Evolutionary conservation across 2,888 invertebrate genomes (phyloP).

Genomic region (Melinopterus prodromus): DNA sequence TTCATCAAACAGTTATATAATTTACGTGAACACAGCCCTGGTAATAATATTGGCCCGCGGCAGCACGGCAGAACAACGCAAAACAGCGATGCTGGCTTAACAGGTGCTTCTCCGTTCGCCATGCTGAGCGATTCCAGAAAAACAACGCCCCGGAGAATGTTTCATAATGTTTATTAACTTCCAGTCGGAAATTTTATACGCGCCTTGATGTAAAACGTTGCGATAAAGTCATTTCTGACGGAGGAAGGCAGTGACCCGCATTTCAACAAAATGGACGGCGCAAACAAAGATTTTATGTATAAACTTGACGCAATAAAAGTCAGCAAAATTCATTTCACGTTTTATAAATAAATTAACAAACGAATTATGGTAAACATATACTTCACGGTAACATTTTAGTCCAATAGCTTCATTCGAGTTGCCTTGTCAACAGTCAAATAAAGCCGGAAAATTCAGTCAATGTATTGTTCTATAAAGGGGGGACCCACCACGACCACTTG

Average conservation of each 20-base stretch:
- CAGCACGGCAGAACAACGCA: neutral
- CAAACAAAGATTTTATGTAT: too few species aligned
- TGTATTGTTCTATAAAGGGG: too few species aligned
- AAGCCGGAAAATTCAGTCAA: too few species aligned
- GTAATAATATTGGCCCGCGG: constrained; percentile 22
- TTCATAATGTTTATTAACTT: neutral
- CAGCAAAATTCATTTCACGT: too few species aligned
- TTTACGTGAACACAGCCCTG: constrained; percentile 15
- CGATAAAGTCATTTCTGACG: neutral
- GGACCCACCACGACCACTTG: too few species aligned
- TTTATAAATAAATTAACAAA: too few species aligned
- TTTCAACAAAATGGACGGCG: neutral
- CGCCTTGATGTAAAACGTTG: neutral
- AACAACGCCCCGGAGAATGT: neutral
- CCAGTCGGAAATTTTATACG: neutral
- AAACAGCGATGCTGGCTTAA: neutral
- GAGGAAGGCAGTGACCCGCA: neutral
- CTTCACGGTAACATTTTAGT: too few species aligned
- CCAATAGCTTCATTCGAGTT: too few species aligned
- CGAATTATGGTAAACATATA: too few species aligned
- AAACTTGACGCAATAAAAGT: too few species aligned
- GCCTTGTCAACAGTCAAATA: too few species aligned
- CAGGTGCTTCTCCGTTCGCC: constrained; percentile 11
- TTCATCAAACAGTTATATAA: constrained; percentile 21
- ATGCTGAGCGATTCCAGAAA: neutral